Evolutionary conservation across 2,888 invertebrate species (phyloP).

Genomic region (Mellilla xanthometata): DNA sequence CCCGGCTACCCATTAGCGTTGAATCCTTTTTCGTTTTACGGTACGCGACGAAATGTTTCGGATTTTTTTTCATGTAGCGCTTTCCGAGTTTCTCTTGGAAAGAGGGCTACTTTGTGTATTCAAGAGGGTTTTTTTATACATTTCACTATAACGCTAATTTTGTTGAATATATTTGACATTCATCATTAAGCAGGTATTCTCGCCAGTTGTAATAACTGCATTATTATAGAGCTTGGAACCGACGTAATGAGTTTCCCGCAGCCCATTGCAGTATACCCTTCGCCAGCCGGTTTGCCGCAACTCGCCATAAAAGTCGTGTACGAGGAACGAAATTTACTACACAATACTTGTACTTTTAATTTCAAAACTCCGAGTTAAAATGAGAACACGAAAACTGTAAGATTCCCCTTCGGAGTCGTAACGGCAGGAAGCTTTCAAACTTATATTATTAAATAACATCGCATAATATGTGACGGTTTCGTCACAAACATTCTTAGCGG

Average conservation of each 20-base stretch:
- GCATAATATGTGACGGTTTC: constrained; percentile 40
- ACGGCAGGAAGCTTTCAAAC: constrained; percentile 38
- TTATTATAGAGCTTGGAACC: neutral
- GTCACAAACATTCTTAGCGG: constrained; percentile 22
- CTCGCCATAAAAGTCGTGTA: constrained; percentile 8
- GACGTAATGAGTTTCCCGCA: neutral
- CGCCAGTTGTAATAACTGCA: no score
- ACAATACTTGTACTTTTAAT: constrained; percentile 23
- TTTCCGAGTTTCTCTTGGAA: neutral
- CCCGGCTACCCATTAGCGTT: constrained; percentile 7
- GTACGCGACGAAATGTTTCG: constrained; percentile 4
- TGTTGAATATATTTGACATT: no score
- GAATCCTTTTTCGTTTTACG: constrained; percentile 9
- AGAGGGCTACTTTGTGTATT: neutral
- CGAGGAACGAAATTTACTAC: constrained; percentile 3
- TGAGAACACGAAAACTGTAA: constrained; percentile 17
- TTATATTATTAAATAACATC: constrained; percentile 40
- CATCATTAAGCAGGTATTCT: no score
- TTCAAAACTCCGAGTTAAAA: constrained; percentile 24
- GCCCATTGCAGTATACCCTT: constrained; percentile 4
- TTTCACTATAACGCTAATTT: no score
- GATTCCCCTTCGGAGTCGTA: constrained; percentile 16
- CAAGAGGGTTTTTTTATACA: neutral
- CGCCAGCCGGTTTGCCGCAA: neutral
- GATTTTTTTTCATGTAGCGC: neutral